phyloP scores from a whole-genome alignment of 1,140 invertebrate species.

The Pygmarrhopalites habei region DNA sequence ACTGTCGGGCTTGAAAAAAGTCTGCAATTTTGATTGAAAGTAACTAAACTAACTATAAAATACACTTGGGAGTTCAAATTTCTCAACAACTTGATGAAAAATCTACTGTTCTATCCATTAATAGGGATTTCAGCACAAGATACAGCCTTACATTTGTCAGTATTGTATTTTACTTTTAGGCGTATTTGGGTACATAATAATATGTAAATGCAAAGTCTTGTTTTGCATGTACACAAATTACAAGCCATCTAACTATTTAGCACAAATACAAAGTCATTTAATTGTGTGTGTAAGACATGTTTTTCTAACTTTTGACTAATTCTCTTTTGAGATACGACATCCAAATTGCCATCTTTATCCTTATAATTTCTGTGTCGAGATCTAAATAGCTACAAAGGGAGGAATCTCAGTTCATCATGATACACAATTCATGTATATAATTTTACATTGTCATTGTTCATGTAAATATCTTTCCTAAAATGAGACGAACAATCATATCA shows the following conservation, averaged over 20 bases:
- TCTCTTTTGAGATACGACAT: conserved; percentile 38
- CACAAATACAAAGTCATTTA: no score
- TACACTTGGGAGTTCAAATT: no score
- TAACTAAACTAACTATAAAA: no score
- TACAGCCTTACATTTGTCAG: neutral
- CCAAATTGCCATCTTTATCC: conserved; percentile 31
- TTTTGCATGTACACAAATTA: neutral
- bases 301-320: conserved; percentile 40
- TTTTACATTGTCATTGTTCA: neutral
- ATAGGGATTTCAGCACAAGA: neutral
- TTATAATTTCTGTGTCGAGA: conserved; percentile 37
- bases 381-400: conserved; percentile 30
- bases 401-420: conserved; percentile 6
- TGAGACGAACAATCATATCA: neutral
- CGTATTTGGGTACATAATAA: neutral
- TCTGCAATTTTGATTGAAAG: neutral
- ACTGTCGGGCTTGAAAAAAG: neutral
- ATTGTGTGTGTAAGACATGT: no score
- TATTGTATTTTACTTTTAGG: neutral
- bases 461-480: neutral
- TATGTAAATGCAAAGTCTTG: neutral
- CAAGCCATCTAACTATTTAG: neutral
- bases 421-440: neutral
- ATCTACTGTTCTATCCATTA: neutral
- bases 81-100: no score